These are phyloP conservation scores for Danio rerio DNA, from an alignment of 2,113 vertebrate species.

Conservation along the genomic window DNA sequence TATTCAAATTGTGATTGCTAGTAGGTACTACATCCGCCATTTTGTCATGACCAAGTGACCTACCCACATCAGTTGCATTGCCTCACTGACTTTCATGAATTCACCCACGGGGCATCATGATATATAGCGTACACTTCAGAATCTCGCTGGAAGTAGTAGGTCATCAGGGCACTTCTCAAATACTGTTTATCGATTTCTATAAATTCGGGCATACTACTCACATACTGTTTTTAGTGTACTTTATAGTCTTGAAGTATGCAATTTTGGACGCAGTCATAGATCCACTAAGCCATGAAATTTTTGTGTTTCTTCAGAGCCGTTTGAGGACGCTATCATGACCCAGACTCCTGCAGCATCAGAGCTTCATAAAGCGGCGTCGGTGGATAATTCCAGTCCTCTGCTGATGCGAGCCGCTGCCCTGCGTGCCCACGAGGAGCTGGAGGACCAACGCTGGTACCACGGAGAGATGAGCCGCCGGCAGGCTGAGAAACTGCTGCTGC, in stretches of 20 bases:
- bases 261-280: too few relatives aligned
- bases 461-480: conserved; percentile 94
- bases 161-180: too few relatives aligned
- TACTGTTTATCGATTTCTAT: too few relatives aligned
- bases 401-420: conserved; percentile 77
- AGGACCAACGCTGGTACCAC: conserved; percentile 89
- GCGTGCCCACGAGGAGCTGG: conserved; percentile 82
- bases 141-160: too few relatives aligned
- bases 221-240: neutral
- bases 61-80: too few relatives aligned
- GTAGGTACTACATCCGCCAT: too few relatives aligned
- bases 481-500: conserved; percentile 88
- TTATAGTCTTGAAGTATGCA: neutral
- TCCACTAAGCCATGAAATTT: neutral
- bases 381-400: conserved; percentile 85
- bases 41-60: too few relatives aligned
- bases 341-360: conserved; percentile 72
- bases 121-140: too few relatives aligned
- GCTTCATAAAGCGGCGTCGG: conserved; percentile 82
- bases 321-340: conserved; percentile 89
- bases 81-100: too few relatives aligned
- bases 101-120: too few relatives aligned
- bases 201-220: too few relatives aligned
- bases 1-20: too few relatives aligned
- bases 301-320: conserved; percentile 82